Conservation (phyloP, 2,888 invertebrate genomes). For the Hydriomena furcata region DNA sequence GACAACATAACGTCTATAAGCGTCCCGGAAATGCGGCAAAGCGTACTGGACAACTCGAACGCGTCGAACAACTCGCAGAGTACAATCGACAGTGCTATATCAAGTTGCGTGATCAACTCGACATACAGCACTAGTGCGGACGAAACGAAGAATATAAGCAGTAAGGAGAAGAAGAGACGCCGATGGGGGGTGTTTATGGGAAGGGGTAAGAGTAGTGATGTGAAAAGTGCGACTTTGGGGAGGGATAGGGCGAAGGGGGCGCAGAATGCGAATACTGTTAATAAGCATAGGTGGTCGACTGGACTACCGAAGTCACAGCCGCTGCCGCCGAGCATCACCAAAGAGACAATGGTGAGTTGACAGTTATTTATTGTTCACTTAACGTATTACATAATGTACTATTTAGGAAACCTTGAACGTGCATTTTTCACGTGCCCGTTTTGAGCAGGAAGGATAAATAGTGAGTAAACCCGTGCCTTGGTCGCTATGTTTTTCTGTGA, state of each 20-base stretch:
- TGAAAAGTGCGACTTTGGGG: constrained; percentile 87
- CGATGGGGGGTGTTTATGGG: constrained; percentile 89
- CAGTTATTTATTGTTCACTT: no score
- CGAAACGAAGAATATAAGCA: constrained; percentile 50
- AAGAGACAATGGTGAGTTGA: constrained; percentile 90
- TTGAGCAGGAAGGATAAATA: no score
- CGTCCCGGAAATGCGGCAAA: constrained; percentile 45
- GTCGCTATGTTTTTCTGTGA: no score
- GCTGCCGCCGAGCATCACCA: constrained; percentile 89
- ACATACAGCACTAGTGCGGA: constrained; percentile 60
- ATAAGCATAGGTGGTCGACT: constrained; percentile 88
- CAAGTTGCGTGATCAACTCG: constrained; percentile 58
- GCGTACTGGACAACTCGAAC: constrained; percentile 33
- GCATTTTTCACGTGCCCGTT: no score
- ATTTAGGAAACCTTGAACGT: no score
- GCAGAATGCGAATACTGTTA: constrained; percentile 59
- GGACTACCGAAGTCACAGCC: constrained; percentile 88
- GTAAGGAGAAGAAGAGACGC: constrained; percentile 85
- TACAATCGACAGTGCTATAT: constrained; percentile 53
- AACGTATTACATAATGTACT: no score
- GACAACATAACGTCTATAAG: constrained; percentile 74
- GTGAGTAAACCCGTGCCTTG: no score
- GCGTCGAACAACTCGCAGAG: constrained; percentile 38
- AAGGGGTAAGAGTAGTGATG: constrained; percentile 82
- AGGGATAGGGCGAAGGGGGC: constrained; percentile 83